These are phyloP conservation scores for Zaprionus lineosus DNA, from an alignment of 2,888 invertebrate species.

Conservation along the genomic window DNA sequence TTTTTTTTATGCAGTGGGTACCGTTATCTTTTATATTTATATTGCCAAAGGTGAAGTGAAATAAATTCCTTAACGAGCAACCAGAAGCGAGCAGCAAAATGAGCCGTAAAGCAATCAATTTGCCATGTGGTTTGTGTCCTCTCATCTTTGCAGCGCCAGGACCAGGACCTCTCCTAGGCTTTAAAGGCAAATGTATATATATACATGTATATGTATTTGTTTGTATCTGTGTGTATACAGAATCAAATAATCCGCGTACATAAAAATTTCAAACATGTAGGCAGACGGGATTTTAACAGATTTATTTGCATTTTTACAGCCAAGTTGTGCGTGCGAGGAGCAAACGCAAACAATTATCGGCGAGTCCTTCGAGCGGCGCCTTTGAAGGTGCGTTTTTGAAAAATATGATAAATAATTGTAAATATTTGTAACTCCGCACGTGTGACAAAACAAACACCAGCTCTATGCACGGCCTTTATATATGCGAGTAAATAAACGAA, in stretches of 20 bases:
- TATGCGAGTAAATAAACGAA: conserved; percentile 44
- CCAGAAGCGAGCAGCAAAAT: conserved; percentile 62
- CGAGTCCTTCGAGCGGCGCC: conserved; percentile 29
- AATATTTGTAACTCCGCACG: conserved; percentile 57
- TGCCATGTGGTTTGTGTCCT: conserved; percentile 70
- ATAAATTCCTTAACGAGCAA: conserved; percentile 65
- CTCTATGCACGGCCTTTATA: conserved; percentile 31
- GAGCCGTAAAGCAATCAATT: conserved; percentile 78
- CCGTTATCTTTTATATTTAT: conserved; percentile 34
- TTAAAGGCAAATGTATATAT: conserved; percentile 45
- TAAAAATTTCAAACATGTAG: too few species aligned
- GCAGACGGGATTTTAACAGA: conserved; percentile 30
- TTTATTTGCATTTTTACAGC: conserved; percentile 54
- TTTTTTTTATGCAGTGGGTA: conserved; percentile 22
- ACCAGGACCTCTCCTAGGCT: too few species aligned
- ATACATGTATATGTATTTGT: not conserved
- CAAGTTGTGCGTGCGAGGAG: conserved; percentile 33
- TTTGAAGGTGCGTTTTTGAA: conserved; percentile 38
- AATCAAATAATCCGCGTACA: conserved; percentile 8
- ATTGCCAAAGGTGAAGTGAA: conserved; percentile 33
- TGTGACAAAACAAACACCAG: conserved; percentile 61
- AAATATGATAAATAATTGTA: conserved; percentile 68
- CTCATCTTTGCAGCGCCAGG: conserved; percentile 19
- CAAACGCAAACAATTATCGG: conserved; percentile 57
- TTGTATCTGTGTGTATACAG: too few species aligned